A percentile compares a stretch with the other conserved stretches of the same genome.
Evolutionary conservation across 2,113 vertebrate genomes (phyloP).

Genomic region (Poicephalus gulielmi): DNA sequence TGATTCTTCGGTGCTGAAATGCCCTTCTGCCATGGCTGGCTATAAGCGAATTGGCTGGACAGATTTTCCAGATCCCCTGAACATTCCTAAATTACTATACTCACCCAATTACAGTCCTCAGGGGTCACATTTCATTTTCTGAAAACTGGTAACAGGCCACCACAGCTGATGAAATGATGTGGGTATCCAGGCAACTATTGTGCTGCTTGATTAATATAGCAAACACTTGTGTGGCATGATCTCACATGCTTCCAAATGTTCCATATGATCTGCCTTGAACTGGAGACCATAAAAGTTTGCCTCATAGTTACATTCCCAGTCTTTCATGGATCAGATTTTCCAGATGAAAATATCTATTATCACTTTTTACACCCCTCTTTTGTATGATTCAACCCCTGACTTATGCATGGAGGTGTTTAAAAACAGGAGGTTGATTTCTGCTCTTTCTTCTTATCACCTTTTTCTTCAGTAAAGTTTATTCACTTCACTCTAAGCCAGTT

Average conservation of each 20-base stretch:
- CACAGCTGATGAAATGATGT: conserved; percentile 63
- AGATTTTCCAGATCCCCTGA: conserved; percentile 66
- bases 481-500: background rate
- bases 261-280: background rate
- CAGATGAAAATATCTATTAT: conserved; percentile 17
- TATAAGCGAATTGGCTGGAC: conserved; percentile 8
- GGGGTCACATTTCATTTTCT: conserved; percentile 69
- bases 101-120: conserved; percentile 69
- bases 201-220: conserved; percentile 44
- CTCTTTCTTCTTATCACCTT: background rate
- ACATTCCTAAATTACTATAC: conserved; percentile 64
- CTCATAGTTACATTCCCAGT: background rate
- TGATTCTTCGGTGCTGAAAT: background rate
- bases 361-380: background rate
- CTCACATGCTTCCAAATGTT: conserved; percentile 38
- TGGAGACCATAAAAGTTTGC: conserved; percentile 14
- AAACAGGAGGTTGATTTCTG: background rate
- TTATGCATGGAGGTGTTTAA: background rate
- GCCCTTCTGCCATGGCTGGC: conserved; percentile 3
- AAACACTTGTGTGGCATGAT: conserved; percentile 20
- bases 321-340: background rate
- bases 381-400: background rate
- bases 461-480: background rate
- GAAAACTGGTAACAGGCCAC: conserved; percentile 72
- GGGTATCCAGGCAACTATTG: conserved; percentile 65